Conservation (phyloP, 2,888 invertebrate species). For the Dione juno region DNA sequence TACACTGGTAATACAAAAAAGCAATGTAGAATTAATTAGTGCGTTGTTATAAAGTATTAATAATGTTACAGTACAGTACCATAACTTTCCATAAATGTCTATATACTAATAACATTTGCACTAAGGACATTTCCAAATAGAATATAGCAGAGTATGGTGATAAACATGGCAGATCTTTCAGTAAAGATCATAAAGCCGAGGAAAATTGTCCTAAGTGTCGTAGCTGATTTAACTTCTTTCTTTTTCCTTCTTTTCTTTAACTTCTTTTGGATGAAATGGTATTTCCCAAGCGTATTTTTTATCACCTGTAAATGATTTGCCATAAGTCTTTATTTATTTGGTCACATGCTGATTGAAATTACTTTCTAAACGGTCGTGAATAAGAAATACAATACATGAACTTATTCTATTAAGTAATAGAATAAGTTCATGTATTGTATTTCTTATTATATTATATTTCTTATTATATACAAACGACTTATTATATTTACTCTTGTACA, state of each 20-base stretch:
- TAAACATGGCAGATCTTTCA: constrained; percentile 90
- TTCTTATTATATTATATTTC: no score
- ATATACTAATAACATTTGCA: constrained; percentile 85
- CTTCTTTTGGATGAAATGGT: constrained; percentile 92
- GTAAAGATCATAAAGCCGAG: constrained; percentile 92
- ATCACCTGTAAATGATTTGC: constrained; percentile 85
- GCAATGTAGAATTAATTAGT: constrained; percentile 2
- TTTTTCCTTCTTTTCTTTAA: constrained; percentile 86
- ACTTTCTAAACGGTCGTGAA: no score
- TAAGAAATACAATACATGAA: no score
- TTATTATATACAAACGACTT: no score
- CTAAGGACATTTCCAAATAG: constrained; percentile 86
- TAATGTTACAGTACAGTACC: not conserved
- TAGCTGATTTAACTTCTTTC: constrained; percentile 83
- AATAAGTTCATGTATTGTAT: no score
- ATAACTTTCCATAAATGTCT: not conserved
- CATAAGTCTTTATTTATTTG: no score
- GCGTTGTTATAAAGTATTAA: not conserved
- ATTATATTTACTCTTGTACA: not conserved
- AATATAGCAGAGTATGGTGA: constrained; percentile 88
- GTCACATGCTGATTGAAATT: no score
- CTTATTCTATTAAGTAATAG: no score
- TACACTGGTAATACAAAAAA: not conserved
- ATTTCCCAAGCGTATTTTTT: constrained; percentile 98
- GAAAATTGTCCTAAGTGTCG: constrained; percentile 86